phyloP scores from a whole-genome alignment of 2,888 invertebrate genomes.

The Congeria kusceri region DNA sequence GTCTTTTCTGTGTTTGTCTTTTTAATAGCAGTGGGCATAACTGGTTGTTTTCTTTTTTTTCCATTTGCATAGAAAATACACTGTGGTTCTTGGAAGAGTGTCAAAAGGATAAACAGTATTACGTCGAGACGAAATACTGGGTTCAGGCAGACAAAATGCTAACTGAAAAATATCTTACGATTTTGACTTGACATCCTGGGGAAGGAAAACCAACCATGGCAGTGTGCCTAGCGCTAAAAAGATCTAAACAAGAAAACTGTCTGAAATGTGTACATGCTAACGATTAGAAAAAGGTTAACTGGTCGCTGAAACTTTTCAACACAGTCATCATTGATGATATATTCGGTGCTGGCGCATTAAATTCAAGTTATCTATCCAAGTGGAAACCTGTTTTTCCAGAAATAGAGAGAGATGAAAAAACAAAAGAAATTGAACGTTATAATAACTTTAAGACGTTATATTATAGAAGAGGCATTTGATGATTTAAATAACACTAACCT shows the following conservation, averaged over 20 bases:
- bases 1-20: no score
- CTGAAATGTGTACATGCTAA: slow-evolving; percentile 21
- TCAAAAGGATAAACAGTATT: slow-evolving; percentile 2
- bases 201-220: slow-evolving; percentile 55
- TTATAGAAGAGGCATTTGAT: slow-evolving; percentile 34
- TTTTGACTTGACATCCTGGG: slow-evolving; percentile 46
- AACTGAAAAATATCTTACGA: slow-evolving; percentile 11
- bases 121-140: slow-evolving; percentile 30
- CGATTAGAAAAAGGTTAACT: slow-evolving; percentile 42
- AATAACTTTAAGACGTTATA: slow-evolving; percentile 46
- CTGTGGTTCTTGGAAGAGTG: no score
- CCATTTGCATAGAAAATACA: no score
- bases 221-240: slow-evolving; percentile 9
- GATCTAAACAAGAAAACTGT: slow-evolving; percentile 11
- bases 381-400: slow-evolving; percentile 34
- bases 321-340: slow-evolving; percentile 58
- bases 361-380: no score
- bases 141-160: slow-evolving; percentile 26
- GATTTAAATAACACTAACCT: background rate
- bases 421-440: slow-evolving; percentile 27
- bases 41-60: no score
- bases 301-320: slow-evolving; percentile 21
- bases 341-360: slow-evolving; percentile 43
- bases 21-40: no score
- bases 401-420: slow-evolving; percentile 14